These are phyloP conservation scores for Dasysyrphus tricinctus DNA, from an alignment of 2,888 invertebrate genomes.

Conservation along the genomic window DNA sequence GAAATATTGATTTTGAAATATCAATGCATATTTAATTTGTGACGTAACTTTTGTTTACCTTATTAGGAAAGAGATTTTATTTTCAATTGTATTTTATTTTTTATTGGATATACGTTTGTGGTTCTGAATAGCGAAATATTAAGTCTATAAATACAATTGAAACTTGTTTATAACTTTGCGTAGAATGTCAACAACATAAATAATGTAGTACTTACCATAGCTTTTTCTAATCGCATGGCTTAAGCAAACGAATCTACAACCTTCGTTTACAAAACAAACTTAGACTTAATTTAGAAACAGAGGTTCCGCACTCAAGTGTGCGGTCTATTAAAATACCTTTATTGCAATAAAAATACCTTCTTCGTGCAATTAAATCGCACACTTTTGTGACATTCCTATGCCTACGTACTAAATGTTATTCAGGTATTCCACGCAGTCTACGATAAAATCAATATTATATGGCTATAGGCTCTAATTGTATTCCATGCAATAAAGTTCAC, in stretches of 20 bases:
- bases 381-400: constrained; percentile 10
- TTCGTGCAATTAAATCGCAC: constrained; percentile 14
- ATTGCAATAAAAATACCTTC: constrained; percentile 3
- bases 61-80: neutral
- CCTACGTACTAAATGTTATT: constrained; percentile 5
- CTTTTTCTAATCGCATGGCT: neutral
- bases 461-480: constrained; percentile 26
- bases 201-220: neutral
- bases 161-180: neutral
- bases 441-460: constrained; percentile 27
- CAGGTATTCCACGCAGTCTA: constrained; percentile 10
- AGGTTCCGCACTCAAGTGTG: constrained; percentile 5
- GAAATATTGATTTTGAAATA: constrained; percentile 7
- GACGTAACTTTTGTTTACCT: neutral
- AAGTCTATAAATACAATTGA: neutral
- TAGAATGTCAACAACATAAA: neutral
- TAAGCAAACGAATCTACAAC: neutral
- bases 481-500: constrained; percentile 32
- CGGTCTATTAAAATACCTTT: constrained; percentile 12
- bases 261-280: neutral
- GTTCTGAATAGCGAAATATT: neutral
- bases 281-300: constrained; percentile 7
- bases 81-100: neutral
- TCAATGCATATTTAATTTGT: neutral
- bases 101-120: neutral